Base-by-base conservation (phyloP, 2,888 invertebrate species). In the Scaptodrosophila latifasciaeformis region DNA sequence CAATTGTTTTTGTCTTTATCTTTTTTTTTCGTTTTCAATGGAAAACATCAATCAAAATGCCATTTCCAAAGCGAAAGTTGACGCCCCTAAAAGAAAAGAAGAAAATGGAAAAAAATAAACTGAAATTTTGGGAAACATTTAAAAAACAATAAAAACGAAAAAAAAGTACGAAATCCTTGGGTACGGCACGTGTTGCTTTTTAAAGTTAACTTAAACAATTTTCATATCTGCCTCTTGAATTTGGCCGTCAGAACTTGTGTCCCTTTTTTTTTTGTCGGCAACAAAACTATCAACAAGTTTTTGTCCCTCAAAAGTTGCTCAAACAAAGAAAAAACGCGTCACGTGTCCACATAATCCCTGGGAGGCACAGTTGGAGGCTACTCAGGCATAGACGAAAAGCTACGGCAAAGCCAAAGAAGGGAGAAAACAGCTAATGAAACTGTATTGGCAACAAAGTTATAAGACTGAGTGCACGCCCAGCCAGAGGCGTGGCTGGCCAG, bases 1-100 rank as follows among this genome's bases (percentile, higher is more conserved):
- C n/a, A n/a, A n/a, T n/a, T n/a, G n/a, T n/a, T n/a, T n/a, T n/a
- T n/a, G n/a, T n/a, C n/a, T n/a, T n/a, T n/a, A n/a, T n/a, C 54
- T 43, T 51, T 58, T 48, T 39, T 42, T 52, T 45, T 31, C n/a
- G n/a, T n/a, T 24, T 24, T 24, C 7, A 3, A 24, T 24, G 80
- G 29, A 59, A 60, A 51, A 77, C 67, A 65, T 74, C 72, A 80
- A 74, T 80, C 72, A 80, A 70, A 80, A 58, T 60, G 58, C 52
- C 74, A 79, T 77, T 80, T 77, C 68, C 52, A 70, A 31, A 55
- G 35, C 19, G 30, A 29, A 43, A 5, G 5, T 18, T 18, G 10
- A 37, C n/a, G n/a, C n/a, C n/a, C n/a, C n/a, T n/a, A n/a, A n/a
- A 18, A 40, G 18, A 18, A 40, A 40, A 40, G 5, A 39, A 39